phyloP scores from a whole-genome alignment of 1,140 invertebrate genomes.

The Drosophila equinoxialis region DNA sequence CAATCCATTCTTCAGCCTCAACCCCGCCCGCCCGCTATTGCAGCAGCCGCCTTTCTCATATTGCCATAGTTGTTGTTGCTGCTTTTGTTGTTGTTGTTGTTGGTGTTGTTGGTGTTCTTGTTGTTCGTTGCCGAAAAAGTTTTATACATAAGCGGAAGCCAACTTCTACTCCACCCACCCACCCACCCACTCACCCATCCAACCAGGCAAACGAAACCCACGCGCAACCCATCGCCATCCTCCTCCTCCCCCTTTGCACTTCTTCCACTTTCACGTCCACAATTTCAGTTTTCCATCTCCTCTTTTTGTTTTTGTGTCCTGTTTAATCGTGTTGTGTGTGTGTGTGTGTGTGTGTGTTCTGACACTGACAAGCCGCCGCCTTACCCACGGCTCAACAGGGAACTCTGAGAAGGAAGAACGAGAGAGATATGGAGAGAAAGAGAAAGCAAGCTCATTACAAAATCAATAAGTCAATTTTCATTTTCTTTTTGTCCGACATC shows the following conservation, averaged over 20 bases:
- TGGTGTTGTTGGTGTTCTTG: constrained; percentile 41
- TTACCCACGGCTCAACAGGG: not conserved
- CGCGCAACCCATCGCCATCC: not conserved
- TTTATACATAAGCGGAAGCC: constrained; percentile 69
- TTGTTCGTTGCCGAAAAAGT: constrained; percentile 62
- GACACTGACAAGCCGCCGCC: not conserved
- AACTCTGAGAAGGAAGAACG: too few relatives aligned
- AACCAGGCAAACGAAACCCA: not conserved
- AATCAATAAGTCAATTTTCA: constrained; percentile 59
- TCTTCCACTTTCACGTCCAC: not conserved
- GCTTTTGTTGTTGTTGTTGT: constrained; percentile 41
- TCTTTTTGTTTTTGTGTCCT: constrained; percentile 1
- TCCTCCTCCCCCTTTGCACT: not conserved
- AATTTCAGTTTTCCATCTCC: constrained; percentile 5
- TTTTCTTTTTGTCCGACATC: constrained; percentile 32
- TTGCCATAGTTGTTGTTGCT: constrained; percentile 53
- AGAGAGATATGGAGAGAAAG: not conserved
- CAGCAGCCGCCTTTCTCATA: constrained; percentile 55
- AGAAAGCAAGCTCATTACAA: constrained; percentile 47
- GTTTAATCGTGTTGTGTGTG: constrained; percentile 18
- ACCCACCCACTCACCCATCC: too few relatives aligned
- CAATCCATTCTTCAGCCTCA: not conserved
- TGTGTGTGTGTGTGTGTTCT: constrained; percentile 1
- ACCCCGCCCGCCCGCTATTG: constrained; percentile 32
- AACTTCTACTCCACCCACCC: constrained; percentile 1